Evolutionary conservation across 2,888 invertebrate genomes (phyloP), one percentile per base, ranked within the genome.

Genomic region (Clepsis dumicolana): DNA sequence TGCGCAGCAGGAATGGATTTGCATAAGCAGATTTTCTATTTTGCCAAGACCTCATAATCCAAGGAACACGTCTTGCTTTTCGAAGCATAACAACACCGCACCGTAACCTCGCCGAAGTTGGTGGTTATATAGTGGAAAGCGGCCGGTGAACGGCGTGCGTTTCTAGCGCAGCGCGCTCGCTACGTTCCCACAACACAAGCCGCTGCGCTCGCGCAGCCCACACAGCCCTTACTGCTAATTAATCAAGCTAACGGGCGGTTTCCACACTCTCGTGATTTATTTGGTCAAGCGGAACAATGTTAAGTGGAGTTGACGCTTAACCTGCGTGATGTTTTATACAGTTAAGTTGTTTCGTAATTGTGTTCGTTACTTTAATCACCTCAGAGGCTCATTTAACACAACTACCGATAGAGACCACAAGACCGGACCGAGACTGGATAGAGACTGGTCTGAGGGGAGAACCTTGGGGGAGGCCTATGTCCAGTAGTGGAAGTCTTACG

Each of bases 161-260:
- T 83, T 81, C 80, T 76, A 67, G 70, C 79, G 77, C 77, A 80
- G 70, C 79, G 77, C 77, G 80, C 80, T 81, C 80, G 77, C 81
- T 71, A 79, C 80, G 75, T 85, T 85, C 85, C 80, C 82, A 86
- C 86, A 86, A 84, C 79, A 72, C 14, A 38, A 0, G 18, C 18
- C 76, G 75, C 73, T 74, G 81, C 83, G 85, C 83, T 78, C 82
- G 83, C 86, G 83, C 86, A 83, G 84, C 87, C 88, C 83, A 87
- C 87, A 77, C 86, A 75, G 80, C 78, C 85, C 82, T 82, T 85
- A 80, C 84, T 85, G 83, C 85, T 87, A 87, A 90, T 90, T 89
- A 89, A 85, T 89, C 83, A 83, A 81, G 74, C 83, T 86, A 89
- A 89, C 90, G 83, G 86, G 76, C 77, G 72, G 80, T 83, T 86